These are phyloP conservation scores for Lepidocyrtoides sp. DNA, from an alignment of 2,888 invertebrate species.

Conservation along the genomic window DNA sequence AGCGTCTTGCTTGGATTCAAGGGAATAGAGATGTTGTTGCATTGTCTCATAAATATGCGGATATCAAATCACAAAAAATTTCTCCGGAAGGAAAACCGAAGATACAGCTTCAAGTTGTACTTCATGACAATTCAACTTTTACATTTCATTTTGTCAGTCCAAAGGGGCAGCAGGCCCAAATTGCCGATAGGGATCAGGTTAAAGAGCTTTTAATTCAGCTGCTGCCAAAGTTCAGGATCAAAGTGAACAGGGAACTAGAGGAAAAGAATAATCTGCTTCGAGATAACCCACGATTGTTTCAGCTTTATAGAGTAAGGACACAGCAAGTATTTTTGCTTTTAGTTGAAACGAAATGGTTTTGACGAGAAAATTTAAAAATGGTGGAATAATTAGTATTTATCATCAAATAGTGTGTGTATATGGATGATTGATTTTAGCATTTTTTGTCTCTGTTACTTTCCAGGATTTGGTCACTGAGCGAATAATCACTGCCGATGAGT, in stretches of 20 bases:
- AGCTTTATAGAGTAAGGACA: slow-evolving; percentile 95
- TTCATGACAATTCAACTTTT: slow-evolving; percentile 97
- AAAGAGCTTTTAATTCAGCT: slow-evolving; percentile 96
- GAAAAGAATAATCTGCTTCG: slow-evolving; percentile 94
- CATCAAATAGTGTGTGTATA: too few relatives aligned
- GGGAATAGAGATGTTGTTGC: slow-evolving; percentile 95
- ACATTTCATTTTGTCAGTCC: slow-evolving; percentile 99
- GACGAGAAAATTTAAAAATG: background rate
- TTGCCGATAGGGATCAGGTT: slow-evolving; percentile 96
- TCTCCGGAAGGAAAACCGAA: slow-evolving; percentile 98
- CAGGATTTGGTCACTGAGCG: slow-evolving; percentile 97
- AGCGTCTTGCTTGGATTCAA: slow-evolving; percentile 97
- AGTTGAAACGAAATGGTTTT: too few relatives aligned
- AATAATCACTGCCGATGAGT: slow-evolving; percentile 98
- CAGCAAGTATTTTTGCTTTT: too few relatives aligned
- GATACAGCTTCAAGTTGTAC: slow-evolving; percentile 98
- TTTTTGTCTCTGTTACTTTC: slow-evolving; percentile 35
- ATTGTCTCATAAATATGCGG: slow-evolving; percentile 97
- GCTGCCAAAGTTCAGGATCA: slow-evolving; percentile 96
- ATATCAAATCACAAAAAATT: slow-evolving; percentile 99
- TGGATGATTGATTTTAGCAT: too few relatives aligned
- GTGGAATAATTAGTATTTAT: background rate
- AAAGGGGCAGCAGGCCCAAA: slow-evolving; percentile 93
- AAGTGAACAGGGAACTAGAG: slow-evolving; percentile 96
- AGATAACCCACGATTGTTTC: slow-evolving; percentile 95